phyloP scores from a whole-genome alignment of 2,113 vertebrate genomes.

The Anas platyrhynchos region DNA sequence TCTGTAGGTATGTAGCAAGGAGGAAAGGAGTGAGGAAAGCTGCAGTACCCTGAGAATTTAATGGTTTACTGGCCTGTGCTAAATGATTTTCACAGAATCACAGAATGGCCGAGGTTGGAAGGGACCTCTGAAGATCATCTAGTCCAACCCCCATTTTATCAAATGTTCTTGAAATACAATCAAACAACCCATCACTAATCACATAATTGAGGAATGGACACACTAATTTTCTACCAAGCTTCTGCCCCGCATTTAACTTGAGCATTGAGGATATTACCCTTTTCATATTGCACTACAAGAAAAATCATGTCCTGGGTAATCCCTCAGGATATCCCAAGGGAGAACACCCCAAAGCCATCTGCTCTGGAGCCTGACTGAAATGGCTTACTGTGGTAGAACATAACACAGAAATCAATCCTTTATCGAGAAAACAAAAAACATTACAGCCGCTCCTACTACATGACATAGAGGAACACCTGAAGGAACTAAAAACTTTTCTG shows the following conservation, averaged over 20 bases:
- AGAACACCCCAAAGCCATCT: not conserved
- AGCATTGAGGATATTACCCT: not conserved
- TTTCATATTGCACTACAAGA: not conserved
- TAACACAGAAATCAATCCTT: not conserved
- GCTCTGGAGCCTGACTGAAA: not conserved
- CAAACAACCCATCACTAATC: not conserved
- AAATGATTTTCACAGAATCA: not conserved
- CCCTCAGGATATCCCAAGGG: not conserved
- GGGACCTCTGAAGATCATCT: too few species aligned
- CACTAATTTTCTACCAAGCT: not conserved
- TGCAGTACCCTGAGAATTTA: not conserved
- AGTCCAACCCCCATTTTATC: not conserved
- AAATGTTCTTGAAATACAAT: not conserved
- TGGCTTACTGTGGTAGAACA: not conserved
- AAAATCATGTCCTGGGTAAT: not conserved
- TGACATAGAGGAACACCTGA: not conserved
- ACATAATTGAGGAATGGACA: not conserved
- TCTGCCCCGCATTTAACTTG: not conserved
- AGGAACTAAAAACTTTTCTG: not conserved
- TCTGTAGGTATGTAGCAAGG: not conserved
- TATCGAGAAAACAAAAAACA: not conserved
- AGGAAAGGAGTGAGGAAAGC: not conserved
- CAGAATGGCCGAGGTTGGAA: too few species aligned
- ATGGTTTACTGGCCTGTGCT: not conserved
- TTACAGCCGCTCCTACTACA: not conserved